Base-by-base conservation (phyloP, 2,888 invertebrate species). In the Athalia rosae region DNA sequence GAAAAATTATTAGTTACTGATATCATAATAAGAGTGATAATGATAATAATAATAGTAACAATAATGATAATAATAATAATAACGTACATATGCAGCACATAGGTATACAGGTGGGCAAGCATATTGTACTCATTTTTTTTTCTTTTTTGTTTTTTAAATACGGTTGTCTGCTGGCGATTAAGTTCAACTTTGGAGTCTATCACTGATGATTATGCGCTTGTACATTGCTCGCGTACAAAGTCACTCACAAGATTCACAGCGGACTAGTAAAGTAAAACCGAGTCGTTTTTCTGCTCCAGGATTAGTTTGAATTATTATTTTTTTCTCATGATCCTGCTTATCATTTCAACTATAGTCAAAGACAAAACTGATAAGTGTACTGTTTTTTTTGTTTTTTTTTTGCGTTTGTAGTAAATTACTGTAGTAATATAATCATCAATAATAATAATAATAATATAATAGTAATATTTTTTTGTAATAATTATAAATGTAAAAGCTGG, bases 401-500 rank as follows among this genome's bases (percentile, higher is more conserved):
- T 58, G 50, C 71, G 73, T 61, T 82, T 77, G 76, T 76, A 58
- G 45, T 73, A 73, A 62, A 45, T 67, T 9, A 67, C 66, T 56
- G 69, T 69, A 59, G 69, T 69, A 59, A 64, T 62, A 67, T 67
- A 69, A 77, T 59, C 45, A 47, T 41, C 15, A 56, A 64, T 58
- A 43, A 77, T 77, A 76, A 73, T 76, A 56, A 50, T 74, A 50
- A 77, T 79, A 79, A 64, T 61, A 71, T 80, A 78, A 80, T 83
- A 84, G 80, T 83, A 84, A 81, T 83, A 83, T 84, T 85, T 85
- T 81, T 79, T 85, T 83, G 83, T 84, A 82, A 82, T 83, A 28
- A 28, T 28, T 28, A 28, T 28, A 88, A 88, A 87, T 88, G 88
- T 88, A 88, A 88, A 88, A 87, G 87, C 86, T 87, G 87, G 85